Evolutionary conservation across 2,797 vertebrate species (phyloP).

Genomic region (Margarornis squamiger): DNA sequence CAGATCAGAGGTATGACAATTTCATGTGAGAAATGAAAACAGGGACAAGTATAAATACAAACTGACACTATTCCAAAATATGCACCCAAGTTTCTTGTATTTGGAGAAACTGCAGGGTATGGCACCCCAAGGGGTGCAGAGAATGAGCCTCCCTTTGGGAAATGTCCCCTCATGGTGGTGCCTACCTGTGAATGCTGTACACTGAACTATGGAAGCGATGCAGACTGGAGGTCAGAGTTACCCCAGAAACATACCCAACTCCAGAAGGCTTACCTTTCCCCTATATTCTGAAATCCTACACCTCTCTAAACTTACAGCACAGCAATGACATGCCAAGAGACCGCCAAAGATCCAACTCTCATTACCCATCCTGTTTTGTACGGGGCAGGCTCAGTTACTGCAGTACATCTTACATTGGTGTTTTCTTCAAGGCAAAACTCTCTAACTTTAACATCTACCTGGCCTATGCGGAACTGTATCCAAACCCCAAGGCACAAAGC

Average conservation of each 20-base stretch:
- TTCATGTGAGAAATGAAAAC: not conserved
- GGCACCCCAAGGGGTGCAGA: not conserved
- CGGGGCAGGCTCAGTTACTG: not conserved
- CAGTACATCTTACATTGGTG: not conserved
- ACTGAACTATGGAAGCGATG: not conserved
- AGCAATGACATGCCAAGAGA: not conserved
- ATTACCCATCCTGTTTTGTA: not conserved
- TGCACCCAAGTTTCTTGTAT: not conserved
- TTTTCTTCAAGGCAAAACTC: not conserved
- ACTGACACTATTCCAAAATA: not conserved
- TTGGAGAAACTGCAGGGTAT: not conserved
- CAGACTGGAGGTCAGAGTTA: not conserved
- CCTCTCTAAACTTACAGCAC: not conserved
- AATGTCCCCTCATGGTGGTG: not conserved
- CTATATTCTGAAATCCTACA: not conserved
- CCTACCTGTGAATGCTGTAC: fast-evolving
- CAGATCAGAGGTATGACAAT: not conserved
- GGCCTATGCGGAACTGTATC: not conserved
- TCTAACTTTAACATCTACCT: not conserved
- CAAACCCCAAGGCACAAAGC: not conserved
- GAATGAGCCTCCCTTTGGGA: not conserved
- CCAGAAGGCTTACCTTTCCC: not conserved
- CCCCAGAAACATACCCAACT: not conserved
- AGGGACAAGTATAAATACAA: not conserved
- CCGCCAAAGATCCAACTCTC: not conserved